These are phyloP conservation scores for Philypnodon macrostomus DNA, from an alignment of 2,797 vertebrate genomes.

Conservation along the genomic window DNA sequence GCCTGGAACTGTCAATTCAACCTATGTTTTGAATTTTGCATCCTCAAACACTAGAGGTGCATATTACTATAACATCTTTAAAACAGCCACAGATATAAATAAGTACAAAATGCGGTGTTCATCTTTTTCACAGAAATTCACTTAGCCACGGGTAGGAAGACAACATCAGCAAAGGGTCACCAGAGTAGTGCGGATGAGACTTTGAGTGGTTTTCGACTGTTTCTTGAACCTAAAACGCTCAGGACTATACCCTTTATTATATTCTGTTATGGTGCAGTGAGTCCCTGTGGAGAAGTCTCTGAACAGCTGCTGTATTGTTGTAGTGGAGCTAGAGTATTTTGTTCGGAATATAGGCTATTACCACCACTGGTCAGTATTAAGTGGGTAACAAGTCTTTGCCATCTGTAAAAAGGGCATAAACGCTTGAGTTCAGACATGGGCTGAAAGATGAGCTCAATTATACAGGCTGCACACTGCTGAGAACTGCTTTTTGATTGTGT, in stretches of 20 bases:
- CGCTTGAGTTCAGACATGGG: slow-evolving; percentile 20
- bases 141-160: too few relatives aligned
- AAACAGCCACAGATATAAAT: too few relatives aligned
- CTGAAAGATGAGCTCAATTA: slow-evolving; percentile 11
- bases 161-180: slow-evolving; percentile 41
- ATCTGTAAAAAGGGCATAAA: slow-evolving; percentile 41
- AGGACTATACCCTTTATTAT: slow-evolving; percentile 50
- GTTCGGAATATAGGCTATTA: slow-evolving; percentile 44
- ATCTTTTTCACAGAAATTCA: too few relatives aligned
- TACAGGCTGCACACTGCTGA: background rate
- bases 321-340: slow-evolving; percentile 33
- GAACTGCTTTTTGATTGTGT: background rate
- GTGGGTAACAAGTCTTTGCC: slow-evolving; percentile 22
- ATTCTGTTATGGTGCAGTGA: slow-evolving; percentile 55
- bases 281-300: slow-evolving; percentile 45
- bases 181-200: slow-evolving; percentile 27
- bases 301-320: slow-evolving; percentile 46
- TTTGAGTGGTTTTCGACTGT: slow-evolving; percentile 26
- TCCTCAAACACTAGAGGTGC: too few relatives aligned
- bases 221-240: slow-evolving; percentile 52
- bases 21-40: too few relatives aligned
- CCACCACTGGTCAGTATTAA: slow-evolving; percentile 46
- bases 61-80: too few relatives aligned
- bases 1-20: too few relatives aligned
- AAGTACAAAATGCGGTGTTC: too few relatives aligned